Conservation (phyloP, 1,140 invertebrate genomes). For the Lineus longissimus region DNA sequence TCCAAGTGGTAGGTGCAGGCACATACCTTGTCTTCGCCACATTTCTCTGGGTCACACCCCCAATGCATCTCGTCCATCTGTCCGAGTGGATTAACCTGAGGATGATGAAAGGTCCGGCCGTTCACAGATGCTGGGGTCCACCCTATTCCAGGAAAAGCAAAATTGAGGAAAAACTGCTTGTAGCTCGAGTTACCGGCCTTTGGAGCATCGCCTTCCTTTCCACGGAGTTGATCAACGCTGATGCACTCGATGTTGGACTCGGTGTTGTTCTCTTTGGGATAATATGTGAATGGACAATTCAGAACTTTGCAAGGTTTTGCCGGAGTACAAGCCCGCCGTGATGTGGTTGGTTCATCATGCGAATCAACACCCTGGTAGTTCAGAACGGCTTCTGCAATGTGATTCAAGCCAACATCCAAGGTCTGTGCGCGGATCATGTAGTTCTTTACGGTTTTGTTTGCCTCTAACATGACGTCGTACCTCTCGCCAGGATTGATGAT, state of each 20-base stretch:
- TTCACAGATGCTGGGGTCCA: not conserved
- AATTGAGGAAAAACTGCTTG: not conserved
- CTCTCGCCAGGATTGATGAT: slow-evolving; percentile 81
- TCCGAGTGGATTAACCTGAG: not conserved
- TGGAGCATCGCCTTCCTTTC: not conserved
- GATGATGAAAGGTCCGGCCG: not conserved
- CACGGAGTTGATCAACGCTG: not conserved
- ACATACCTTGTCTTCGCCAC: slow-evolving; percentile 60
- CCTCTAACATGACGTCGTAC: slow-evolving; percentile 78
- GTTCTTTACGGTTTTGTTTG: slow-evolving; percentile 65
- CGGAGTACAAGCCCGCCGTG: not conserved
- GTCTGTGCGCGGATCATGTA: slow-evolving; percentile 79
- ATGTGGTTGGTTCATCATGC: slow-evolving; percentile 46
- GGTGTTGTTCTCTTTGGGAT: slow-evolving; percentile 59
- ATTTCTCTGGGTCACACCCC: not conserved
- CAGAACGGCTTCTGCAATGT: slow-evolving; percentile 70
- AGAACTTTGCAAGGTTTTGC: not conserved
- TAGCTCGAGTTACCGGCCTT: not conserved
- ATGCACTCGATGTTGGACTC: slow-evolving; percentile 54
- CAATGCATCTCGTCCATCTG: not conserved
- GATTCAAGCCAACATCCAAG: slow-evolving; percentile 70
- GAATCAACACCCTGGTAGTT: slow-evolving; percentile 69
- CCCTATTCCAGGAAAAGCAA: not conserved
- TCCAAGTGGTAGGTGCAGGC: slow-evolving; percentile 73
- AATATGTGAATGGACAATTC: slow-evolving; percentile 33